Evolutionary conservation across 2,797 vertebrate genomes (phyloP).

Genomic region (Lithobates pipiens): DNA sequence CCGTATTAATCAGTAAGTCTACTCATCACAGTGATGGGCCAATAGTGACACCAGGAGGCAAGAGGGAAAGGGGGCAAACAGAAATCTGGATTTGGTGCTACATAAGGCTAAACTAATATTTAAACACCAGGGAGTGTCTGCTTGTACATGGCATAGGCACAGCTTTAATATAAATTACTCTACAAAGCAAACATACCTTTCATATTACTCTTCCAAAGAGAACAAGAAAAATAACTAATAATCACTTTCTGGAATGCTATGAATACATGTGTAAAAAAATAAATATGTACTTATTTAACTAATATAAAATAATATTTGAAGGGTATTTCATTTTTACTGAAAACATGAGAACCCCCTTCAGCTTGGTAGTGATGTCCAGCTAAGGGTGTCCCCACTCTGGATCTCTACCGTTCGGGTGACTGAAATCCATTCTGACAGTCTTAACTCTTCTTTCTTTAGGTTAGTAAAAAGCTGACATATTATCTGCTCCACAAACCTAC

Average conservation of each 20-base stretch:
- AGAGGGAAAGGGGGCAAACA: no score
- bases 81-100: neutral
- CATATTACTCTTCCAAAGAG: neutral
- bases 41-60: neutral
- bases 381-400: neutral
- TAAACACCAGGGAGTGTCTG: neutral
- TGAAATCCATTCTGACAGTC: neutral
- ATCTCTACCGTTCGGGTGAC: neutral
- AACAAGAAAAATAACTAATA: neutral
- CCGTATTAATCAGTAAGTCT: neutral
- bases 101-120: neutral
- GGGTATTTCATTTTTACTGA: neutral
- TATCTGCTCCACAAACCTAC: neutral
- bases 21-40: neutral
- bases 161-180: neutral
- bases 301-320: neutral
- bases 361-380: neutral
- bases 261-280: neutral
- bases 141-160: neutral
- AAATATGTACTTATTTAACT: neutral
- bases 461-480: neutral
- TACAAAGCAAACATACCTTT: neutral
- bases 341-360: neutral
- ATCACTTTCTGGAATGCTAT: neutral
- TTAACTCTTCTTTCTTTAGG: neutral